These are phyloP conservation scores for Spisula solida DNA, from an alignment of 2,888 invertebrate species.

Conservation along the genomic window DNA sequence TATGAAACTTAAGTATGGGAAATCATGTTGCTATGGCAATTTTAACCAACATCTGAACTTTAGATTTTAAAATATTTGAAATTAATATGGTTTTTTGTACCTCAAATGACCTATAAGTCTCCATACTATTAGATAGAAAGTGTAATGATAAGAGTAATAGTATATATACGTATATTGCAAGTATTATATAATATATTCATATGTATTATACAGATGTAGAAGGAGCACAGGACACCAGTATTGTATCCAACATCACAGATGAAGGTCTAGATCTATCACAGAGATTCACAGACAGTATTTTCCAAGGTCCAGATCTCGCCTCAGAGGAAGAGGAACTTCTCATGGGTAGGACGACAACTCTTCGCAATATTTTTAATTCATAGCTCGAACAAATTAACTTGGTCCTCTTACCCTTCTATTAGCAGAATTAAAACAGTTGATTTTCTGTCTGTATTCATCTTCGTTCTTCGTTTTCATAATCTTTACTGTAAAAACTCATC, in stretches of 20 bases:
- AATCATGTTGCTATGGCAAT: background rate
- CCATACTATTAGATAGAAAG: no score
- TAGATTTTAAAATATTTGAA: no score
- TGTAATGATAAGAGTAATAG: no score
- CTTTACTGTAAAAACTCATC: no score
- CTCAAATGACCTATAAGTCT: no score
- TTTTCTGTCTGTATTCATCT: no score
- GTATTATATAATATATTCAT: no score
- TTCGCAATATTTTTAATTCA: background rate
- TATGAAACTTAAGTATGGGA: background rate
- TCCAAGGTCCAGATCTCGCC: slow-evolving; percentile 85
- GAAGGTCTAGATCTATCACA: slow-evolving; percentile 86
- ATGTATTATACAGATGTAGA: slow-evolving; percentile 59
- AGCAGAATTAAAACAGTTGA: no score
- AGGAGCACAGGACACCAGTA: slow-evolving; percentile 77
- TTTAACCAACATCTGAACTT: background rate
- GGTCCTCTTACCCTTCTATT: no score
- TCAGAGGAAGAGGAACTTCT: slow-evolving; percentile 84
- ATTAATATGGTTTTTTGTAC: no score
- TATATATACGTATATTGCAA: no score
- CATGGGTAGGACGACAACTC: slow-evolving; percentile 74
- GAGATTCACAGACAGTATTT: slow-evolving; percentile 84
- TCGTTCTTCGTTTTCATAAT: no score
- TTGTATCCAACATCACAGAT: slow-evolving; percentile 84
- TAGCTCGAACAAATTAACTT: background rate